phyloP scores from a whole-genome alignment of 2,888 invertebrate genomes.

The Dryocosmus kuriphilus region DNA sequence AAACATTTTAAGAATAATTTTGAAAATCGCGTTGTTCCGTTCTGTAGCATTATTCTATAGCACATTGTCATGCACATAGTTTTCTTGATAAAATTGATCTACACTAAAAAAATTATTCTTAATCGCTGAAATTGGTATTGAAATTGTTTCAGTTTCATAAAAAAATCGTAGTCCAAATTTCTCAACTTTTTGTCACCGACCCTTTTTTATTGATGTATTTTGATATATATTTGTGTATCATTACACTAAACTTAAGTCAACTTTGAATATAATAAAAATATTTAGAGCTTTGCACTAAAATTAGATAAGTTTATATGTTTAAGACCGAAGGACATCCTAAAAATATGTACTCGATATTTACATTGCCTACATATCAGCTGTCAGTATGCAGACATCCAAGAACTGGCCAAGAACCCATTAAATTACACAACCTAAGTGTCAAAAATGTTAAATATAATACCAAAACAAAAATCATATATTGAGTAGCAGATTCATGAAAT shows the following conservation, averaged over 20 bases:
- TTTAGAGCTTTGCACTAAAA: neutral
- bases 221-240: neutral
- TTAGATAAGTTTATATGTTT: conserved; percentile 6
- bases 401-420: neutral
- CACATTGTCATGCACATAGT: no score
- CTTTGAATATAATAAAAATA: neutral
- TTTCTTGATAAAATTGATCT: no score
- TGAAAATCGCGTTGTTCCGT: no score
- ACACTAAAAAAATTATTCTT: no score
- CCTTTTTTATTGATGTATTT: neutral
- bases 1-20: no score
- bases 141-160: no score
- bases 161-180: no score
- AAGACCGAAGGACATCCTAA: conserved; percentile 8
- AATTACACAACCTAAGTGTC: neutral
- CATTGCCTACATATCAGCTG: conserved; percentile 18
- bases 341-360: conserved; percentile 12
- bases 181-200: no score
- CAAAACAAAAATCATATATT: neutral
- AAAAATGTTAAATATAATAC: neutral
- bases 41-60: no score
- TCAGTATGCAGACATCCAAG: conserved; percentile 16
- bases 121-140: no score
- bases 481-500: no score
- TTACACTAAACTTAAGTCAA: neutral